Evolutionary conservation across 2,113 vertebrate genomes (phyloP).

Genomic region (Sinocyclocheilus maitianheensis): DNA sequence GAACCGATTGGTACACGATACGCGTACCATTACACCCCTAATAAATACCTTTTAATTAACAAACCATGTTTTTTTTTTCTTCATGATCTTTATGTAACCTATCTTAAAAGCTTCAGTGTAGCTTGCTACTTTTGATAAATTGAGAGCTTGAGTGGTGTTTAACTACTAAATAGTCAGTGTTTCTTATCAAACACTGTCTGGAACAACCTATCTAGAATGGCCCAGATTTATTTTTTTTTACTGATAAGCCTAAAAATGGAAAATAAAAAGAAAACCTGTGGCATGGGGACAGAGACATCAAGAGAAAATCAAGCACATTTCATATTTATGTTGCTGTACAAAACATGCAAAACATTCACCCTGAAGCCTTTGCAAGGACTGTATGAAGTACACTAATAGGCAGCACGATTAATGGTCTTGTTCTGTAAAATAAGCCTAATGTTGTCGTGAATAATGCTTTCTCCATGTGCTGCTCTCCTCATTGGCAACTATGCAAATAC

Average conservation of each 20-base stretch:
- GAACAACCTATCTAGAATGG: background rate
- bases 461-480: conserved; percentile 67
- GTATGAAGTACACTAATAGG: conserved; percentile 32
- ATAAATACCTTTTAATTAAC: too few relatives aligned
- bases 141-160: background rate
- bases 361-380: conserved; percentile 14
- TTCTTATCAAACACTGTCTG: background rate
- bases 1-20: too few relatives aligned
- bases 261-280: conserved; percentile 39
- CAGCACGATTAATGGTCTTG: conserved; percentile 73
- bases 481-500: conserved; percentile 63
- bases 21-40: too few relatives aligned
- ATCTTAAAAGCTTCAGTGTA: background rate
- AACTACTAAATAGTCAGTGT: background rate
- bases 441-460: conserved; percentile 79
- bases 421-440: conserved; percentile 76
- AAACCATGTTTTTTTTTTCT: background rate
- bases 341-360: background rate
- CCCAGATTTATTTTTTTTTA: conserved; percentile 26
- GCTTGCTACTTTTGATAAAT: background rate
- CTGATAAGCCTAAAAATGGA: conserved; percentile 21
- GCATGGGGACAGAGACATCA: conserved; percentile 12
- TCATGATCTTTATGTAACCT: too few relatives aligned
- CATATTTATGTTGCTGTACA: background rate
- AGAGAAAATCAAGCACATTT: background rate